Evolutionary conservation across 2,113 vertebrate genomes (phyloP).

Genomic region (Epinephelus fuscoguttatus): DNA sequence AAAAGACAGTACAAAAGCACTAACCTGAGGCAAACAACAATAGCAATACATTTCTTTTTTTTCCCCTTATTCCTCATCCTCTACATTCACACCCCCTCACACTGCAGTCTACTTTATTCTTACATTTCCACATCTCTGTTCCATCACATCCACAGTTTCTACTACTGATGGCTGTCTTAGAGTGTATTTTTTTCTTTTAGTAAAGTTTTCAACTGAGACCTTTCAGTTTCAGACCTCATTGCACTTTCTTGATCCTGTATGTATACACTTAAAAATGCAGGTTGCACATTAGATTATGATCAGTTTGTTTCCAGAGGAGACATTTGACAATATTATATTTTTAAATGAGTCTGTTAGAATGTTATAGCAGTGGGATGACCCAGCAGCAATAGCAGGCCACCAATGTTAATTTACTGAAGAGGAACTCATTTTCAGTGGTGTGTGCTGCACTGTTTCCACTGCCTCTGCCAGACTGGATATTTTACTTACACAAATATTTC

Average conservation of each 20-base stretch:
- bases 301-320: not conserved
- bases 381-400: not conserved
- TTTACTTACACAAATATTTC: slow-evolving; percentile 27
- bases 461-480: slow-evolving; percentile 22
- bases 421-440: slow-evolving; percentile 27
- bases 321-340: not conserved
- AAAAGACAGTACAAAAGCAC: not conserved
- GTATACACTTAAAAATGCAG: not conserved
- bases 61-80: not conserved
- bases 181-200: not conserved
- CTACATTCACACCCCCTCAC: not conserved
- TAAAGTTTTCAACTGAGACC: not conserved
- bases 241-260: not conserved
- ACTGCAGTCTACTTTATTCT: not conserved
- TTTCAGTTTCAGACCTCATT: not conserved
- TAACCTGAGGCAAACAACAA: not conserved
- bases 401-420: not conserved
- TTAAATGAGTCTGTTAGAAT: slow-evolving; percentile 5
- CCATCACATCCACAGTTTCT: not conserved
- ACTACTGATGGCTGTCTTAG: not conserved
- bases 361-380: not conserved
- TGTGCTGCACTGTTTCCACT: slow-evolving; percentile 25
- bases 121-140: not conserved
- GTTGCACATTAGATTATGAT: not conserved
- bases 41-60: not conserved